Evolutionary conservation across 2,113 vertebrate species (phyloP).

Genomic region (Campylomormyrus tamandua): DNA sequence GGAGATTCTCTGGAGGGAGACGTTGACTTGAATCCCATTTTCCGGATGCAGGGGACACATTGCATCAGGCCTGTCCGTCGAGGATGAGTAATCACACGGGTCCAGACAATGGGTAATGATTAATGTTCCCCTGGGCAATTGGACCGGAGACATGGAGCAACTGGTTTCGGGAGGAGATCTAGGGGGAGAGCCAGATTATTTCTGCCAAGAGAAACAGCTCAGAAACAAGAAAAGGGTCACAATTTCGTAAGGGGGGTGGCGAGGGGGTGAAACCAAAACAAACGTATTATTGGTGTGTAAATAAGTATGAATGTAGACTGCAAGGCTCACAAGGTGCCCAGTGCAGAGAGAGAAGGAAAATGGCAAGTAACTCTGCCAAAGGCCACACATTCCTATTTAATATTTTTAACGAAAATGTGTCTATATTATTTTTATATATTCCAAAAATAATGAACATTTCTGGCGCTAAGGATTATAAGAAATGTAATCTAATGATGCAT

Average conservation of each 20-base stretch:
- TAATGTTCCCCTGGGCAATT: constrained; percentile 67
- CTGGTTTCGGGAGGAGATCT: neutral
- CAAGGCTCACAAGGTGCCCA: neutral
- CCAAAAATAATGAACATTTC: neutral
- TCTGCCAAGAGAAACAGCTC: neutral
- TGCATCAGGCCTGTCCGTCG: constrained; percentile 46
- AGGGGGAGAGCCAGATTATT: neutral
- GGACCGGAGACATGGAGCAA: constrained; percentile 43
- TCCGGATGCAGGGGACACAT: constrained; percentile 66
- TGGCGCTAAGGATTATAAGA: neutral
- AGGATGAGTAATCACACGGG: constrained; percentile 67
- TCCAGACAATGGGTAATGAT: constrained; percentile 68
- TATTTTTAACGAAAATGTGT: neutral
- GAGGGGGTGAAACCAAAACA: neutral
- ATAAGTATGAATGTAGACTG: neutral
- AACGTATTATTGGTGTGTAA: neutral
- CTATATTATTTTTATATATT: neutral
- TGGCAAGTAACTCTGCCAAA: neutral
- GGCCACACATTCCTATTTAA: neutral
- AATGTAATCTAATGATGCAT: neutral
- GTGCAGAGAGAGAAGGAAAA: neutral
- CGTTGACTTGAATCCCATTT: constrained; percentile 54
- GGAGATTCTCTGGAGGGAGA: constrained; percentile 58
- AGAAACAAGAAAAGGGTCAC: neutral
- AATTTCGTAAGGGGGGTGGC: neutral